These are phyloP conservation scores for Hemiscyllium ocellatum DNA, from an alignment of 2,113 vertebrate genomes.

Conservation along the genomic window DNA sequence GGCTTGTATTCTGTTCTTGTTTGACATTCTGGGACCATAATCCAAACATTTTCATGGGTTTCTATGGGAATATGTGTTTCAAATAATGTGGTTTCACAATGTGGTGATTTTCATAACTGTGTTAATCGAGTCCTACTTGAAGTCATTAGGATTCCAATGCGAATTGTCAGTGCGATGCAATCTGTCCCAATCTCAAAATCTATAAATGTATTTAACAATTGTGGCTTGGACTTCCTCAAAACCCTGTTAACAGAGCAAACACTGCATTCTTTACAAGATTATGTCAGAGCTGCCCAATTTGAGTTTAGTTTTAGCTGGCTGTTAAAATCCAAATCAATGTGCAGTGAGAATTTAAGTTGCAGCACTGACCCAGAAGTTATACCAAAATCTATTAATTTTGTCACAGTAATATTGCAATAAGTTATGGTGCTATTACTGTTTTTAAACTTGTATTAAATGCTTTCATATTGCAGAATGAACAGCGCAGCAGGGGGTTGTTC, in stretches of 20 bases:
- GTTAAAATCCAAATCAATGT: background rate
- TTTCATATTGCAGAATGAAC: background rate
- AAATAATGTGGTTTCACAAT: no score
- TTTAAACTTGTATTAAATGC: background rate
- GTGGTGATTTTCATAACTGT: no score
- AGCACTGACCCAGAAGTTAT: background rate
- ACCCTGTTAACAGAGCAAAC: background rate
- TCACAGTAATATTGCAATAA: background rate
- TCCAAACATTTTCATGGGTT: no score
- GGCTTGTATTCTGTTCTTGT: no score
- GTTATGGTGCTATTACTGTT: background rate
- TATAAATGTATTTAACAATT: background rate
- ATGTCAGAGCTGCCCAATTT: no score
- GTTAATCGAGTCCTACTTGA: no score
- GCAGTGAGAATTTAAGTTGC: background rate
- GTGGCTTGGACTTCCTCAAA: background rate
- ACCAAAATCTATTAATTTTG: background rate
- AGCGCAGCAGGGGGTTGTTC: constrained; percentile 12
- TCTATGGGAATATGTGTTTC: no score
- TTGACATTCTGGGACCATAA: no score
- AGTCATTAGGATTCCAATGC: background rate
- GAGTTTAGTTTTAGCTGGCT: background rate
- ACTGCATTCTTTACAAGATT: background rate
- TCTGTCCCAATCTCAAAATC: background rate
- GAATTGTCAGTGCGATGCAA: background rate